Conservation (phyloP, 2,797 vertebrate species). For the Microctenopoma lineatum region DNA sequence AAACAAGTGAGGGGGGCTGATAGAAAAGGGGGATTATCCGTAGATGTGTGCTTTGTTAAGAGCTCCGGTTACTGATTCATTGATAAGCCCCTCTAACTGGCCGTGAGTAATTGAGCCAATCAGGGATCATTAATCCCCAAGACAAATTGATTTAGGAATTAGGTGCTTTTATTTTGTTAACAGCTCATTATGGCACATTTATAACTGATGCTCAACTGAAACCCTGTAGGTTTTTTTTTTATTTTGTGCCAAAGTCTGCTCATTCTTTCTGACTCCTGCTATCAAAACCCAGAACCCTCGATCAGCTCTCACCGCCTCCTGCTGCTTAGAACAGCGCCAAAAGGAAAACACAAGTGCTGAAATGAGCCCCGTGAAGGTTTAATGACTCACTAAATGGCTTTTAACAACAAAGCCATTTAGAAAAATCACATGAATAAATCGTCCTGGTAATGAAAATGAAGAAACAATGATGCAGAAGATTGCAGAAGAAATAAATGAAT, state of each 20-base stretch:
- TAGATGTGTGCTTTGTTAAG: slow-evolving; percentile 73
- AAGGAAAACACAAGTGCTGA: slow-evolving; percentile 53
- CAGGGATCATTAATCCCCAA: slow-evolving; percentile 72
- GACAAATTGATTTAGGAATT: slow-evolving; percentile 71
- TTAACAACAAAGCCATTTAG: slow-evolving; percentile 53
- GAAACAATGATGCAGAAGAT: slow-evolving; percentile 24
- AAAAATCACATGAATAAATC: slow-evolving; percentile 63
- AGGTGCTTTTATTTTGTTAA: slow-evolving; percentile 59
- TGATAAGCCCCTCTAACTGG: slow-evolving; percentile 73
- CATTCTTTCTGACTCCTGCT: slow-evolving; percentile 29
- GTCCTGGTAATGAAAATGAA: slow-evolving; percentile 48
- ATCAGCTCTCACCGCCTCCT: slow-evolving; percentile 29
- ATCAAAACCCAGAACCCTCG: slow-evolving; percentile 16
- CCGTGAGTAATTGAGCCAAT: slow-evolving; percentile 76
- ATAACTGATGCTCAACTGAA: slow-evolving; percentile 37
- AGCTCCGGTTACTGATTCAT: slow-evolving; percentile 74
- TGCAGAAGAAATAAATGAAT: not conserved
- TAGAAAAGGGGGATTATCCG: slow-evolving; percentile 78
- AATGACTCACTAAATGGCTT: slow-evolving; percentile 66
- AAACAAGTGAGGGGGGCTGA: slow-evolving; percentile 53
- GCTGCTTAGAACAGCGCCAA: slow-evolving; percentile 37
- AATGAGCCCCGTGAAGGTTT: slow-evolving; percentile 52
- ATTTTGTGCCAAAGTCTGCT: slow-evolving; percentile 5
- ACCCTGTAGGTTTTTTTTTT: slow-evolving; percentile 5
- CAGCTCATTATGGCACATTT: slow-evolving; percentile 61